A percentile compares a stretch with the other conserved stretches of the same genome.
Evolutionary conservation across 2,797 vertebrate genomes (phyloP).

Genomic region (Babyrousa celebensis): DNA sequence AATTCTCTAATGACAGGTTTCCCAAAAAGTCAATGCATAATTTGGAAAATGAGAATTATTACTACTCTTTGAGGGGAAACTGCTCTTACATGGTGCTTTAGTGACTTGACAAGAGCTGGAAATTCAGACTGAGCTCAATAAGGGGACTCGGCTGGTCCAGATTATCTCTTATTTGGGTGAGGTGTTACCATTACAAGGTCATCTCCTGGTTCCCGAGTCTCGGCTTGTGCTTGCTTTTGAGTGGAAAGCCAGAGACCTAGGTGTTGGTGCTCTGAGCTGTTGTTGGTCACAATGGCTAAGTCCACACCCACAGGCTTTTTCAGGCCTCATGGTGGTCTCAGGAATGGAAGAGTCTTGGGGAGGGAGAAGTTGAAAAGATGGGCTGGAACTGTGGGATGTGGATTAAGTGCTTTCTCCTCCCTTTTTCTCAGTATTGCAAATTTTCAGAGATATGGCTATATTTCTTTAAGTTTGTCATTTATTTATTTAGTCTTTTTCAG

Average conservation of each 20-base stretch:
- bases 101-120: constrained; percentile 72
- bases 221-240: background rate
- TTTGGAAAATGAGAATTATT: constrained; percentile 63
- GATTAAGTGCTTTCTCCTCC: background rate
- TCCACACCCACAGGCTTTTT: background rate
- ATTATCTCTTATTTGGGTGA: constrained; percentile 54
- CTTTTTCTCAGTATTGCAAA: background rate
- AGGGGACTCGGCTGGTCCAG: background rate
- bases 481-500: too few relatives aligned
- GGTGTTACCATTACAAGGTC: background rate
- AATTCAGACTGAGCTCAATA: constrained; percentile 40
- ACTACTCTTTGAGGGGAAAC: constrained; percentile 3
- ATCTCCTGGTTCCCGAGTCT: constrained; percentile 49
- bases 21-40: constrained; percentile 56
- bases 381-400: background rate
- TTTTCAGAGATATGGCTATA: background rate
- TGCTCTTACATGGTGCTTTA: constrained; percentile 59
- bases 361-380: background rate
- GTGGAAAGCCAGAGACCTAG: background rate
- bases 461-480: background rate
- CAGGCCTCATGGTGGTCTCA: background rate
- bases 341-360: background rate
- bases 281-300: too few relatives aligned
- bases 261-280: background rate
- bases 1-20: constrained; percentile 74